These are phyloP conservation scores for Ceratoteleas bidentatus DNA, from an alignment of 1,140 invertebrate genomes.

Conservation along the genomic window DNA sequence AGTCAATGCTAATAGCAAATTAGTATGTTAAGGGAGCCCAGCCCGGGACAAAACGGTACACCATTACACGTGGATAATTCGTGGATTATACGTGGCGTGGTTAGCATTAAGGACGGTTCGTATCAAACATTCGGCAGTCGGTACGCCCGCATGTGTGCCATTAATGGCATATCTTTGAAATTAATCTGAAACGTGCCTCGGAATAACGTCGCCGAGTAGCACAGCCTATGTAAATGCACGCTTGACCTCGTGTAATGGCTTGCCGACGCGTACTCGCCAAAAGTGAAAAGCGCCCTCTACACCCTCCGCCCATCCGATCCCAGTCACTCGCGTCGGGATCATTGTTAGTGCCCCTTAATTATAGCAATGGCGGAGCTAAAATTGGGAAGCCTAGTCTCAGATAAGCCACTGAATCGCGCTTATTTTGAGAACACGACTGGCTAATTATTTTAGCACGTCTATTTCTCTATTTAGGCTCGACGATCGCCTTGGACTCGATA, in stretches of 20 bases:
- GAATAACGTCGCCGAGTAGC: constrained; percentile 65
- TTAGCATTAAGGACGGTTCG: constrained; percentile 48
- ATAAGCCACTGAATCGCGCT: constrained; percentile 35
- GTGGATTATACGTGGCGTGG: constrained; percentile 61
- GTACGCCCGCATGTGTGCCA: constrained; percentile 61
- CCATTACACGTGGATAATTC: no score
- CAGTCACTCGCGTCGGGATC: not conserved
- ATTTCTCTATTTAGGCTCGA: no score
- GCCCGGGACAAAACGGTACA: no score
- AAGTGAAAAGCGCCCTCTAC: constrained; percentile 41
- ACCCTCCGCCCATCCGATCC: no score
- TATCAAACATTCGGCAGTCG: constrained; percentile 56
- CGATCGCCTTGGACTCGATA: no score
- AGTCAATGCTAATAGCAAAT: no score
- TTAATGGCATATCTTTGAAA: constrained; percentile 66
- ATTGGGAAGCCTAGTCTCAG: not conserved
- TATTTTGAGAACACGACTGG: constrained; percentile 39
- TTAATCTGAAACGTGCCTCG: constrained; percentile 68
- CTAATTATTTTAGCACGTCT: constrained; percentile 64
- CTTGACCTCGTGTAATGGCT: constrained; percentile 63
- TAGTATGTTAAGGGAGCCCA: no score
- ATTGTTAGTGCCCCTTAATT: constrained; percentile 36
- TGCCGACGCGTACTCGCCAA: constrained; percentile 31
- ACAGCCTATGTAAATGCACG: constrained; percentile 64
- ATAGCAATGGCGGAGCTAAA: constrained; percentile 12